These are phyloP conservation scores for Melitaea cinxia DNA, from an alignment of 1,140 invertebrate species.

Conservation along the genomic window DNA sequence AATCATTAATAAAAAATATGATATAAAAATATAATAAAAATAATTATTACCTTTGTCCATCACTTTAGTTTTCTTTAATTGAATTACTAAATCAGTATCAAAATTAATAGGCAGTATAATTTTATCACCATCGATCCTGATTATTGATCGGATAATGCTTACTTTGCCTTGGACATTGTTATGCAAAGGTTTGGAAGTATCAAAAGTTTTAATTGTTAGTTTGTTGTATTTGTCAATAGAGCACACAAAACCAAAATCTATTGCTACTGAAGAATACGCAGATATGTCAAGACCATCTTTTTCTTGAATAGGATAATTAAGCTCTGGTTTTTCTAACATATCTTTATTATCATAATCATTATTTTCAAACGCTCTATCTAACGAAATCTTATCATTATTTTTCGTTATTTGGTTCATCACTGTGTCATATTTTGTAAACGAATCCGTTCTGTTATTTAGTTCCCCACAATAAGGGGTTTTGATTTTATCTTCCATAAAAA, in stretches of 20 bases:
- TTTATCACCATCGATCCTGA: slow-evolving; percentile 42
- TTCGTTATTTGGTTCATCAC: too few relatives aligned
- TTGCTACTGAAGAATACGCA: slow-evolving; percentile 1
- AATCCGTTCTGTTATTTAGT: too few relatives aligned
- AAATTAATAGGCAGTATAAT: slow-evolving; percentile 55
- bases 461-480: too few relatives aligned
- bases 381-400: too few relatives aligned
- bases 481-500: too few relatives aligned
- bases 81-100: slow-evolving; percentile 44
- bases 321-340: neutral
- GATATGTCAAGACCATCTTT: neutral
- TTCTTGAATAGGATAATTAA: too few relatives aligned
- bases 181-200: slow-evolving; percentile 17
- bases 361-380: too few relatives aligned
- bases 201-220: slow-evolving; percentile 45
- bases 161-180: slow-evolving; percentile 38
- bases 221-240: slow-evolving; percentile 34
- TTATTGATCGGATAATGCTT: slow-evolving; percentile 40
- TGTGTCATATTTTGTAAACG: too few relatives aligned
- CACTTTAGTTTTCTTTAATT: slow-evolving; percentile 35
- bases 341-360: too few relatives aligned
- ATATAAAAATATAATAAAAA: too few relatives aligned
- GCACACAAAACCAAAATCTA: slow-evolving; percentile 34
- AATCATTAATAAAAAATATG: too few relatives aligned
- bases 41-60: neutral